phyloP scores from a whole-genome alignment of 2,113 vertebrate species.

The Chloropsis cyanopogon region DNA sequence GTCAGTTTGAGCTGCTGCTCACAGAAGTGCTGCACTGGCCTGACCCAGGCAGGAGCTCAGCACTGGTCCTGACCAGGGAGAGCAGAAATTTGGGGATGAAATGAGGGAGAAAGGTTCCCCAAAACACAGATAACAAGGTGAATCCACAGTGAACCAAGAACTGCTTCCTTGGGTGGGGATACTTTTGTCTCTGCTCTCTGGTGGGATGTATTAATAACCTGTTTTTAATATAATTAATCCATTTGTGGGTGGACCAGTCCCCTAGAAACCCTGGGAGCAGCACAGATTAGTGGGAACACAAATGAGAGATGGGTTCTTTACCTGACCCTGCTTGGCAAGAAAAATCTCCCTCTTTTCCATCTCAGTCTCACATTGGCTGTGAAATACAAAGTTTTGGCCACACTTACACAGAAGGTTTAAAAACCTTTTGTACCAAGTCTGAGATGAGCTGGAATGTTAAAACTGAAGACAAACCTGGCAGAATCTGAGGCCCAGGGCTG shows the following conservation, averaged over 20 bases:
- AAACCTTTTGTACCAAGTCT: not conserved
- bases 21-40: not conserved
- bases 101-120: not conserved
- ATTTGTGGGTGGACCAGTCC: not conserved
- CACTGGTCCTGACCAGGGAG: not conserved
- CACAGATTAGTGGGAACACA: not conserved
- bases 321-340: not conserved
- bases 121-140: rapidly evolving
- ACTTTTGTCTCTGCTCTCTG: not conserved
- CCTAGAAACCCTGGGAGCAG: not conserved
- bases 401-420: not conserved
- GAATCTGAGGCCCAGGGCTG: not conserved
- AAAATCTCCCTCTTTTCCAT: not conserved
- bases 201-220: not conserved
- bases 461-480: not conserved
- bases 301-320: not conserved
- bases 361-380: not conserved
- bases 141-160: rapidly evolving
- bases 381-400: not conserved
- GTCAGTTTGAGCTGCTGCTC: slow-evolving; percentile 13
- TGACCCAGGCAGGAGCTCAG: not conserved
- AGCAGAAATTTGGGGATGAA: not conserved
- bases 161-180: not conserved
- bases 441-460: not conserved
- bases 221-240: not conserved